phyloP scores from a whole-genome alignment of 2,797 vertebrate species.

The Tamandua tetradactyla region DNA sequence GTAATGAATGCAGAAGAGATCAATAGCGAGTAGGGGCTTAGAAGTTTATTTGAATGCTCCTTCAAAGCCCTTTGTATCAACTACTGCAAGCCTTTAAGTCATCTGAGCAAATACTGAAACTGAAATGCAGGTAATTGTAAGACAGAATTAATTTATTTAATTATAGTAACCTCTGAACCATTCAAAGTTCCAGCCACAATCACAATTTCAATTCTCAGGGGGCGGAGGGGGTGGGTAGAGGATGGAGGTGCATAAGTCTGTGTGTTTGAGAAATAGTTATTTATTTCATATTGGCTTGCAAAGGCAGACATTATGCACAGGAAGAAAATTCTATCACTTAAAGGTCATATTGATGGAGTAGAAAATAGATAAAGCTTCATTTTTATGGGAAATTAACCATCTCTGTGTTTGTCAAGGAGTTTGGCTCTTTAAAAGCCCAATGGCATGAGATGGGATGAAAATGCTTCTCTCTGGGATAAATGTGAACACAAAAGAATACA shows the following conservation, averaged over 20 bases:
- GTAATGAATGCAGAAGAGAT: conserved; percentile 64
- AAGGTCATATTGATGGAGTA: conserved; percentile 69
- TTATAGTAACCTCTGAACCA: conserved; percentile 72
- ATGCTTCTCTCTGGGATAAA: conserved; percentile 37
- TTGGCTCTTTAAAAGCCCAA: conserved; percentile 46
- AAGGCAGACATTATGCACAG: background rate
- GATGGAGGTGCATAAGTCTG: background rate
- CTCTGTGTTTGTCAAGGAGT: conserved; percentile 51
- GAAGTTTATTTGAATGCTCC: conserved; percentile 64
- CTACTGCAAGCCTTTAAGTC: conserved; percentile 71
- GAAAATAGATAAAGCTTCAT: conserved; percentile 67
- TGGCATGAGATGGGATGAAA: conserved; percentile 33
- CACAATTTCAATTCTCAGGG: conserved; percentile 3
- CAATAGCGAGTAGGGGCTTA: conserved; percentile 70
- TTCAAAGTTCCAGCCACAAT: conserved; percentile 62
- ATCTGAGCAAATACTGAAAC: conserved; percentile 70
- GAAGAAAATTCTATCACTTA: conserved; percentile 56
- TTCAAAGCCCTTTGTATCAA: conserved; percentile 78
- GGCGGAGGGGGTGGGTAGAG: background rate
- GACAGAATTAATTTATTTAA: conserved; percentile 78
- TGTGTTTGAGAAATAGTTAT: background rate
- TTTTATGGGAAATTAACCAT: conserved; percentile 59
- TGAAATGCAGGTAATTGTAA: conserved; percentile 74
- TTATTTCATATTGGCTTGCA: conserved; percentile 39
- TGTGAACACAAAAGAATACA: background rate